Base-by-base conservation (phyloP, 2,888 invertebrate genomes). In the Acanthosepion esculentum region DNA sequence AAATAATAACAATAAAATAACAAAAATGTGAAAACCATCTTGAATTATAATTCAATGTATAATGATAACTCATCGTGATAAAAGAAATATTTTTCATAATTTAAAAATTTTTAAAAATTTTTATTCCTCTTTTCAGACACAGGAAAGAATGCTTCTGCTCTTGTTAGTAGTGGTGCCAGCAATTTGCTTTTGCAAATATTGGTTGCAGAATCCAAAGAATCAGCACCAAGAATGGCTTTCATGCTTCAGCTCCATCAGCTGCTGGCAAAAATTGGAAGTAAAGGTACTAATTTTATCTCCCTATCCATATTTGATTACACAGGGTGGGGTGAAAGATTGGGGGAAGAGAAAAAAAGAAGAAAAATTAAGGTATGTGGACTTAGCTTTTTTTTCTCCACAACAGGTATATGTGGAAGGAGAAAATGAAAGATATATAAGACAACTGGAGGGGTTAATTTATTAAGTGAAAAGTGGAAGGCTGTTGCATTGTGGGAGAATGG, bases 91-190 rank as follows among this genome's bases (percentile, higher is more conserved):
- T 91, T 48, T 91, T 41, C 41, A 41, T 41, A 41, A 41, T 41
- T 41, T 41, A 3, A 41, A 41, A 41, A 26, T 15, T 91, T 0
- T 48, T 48, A 8, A 48, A 29, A 7, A 26, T 48, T 50, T 92
- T 41, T 94, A 33, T 29, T 12, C 59, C 48, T 91, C 95, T 29
- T 95, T 96, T 20, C 96, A 97, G 97, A 97, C 94, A 95, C 96
- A 26, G 96, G 96, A 2, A 97, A 97, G 95, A 95, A 97, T 92
- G 96, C 96, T 15, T 95, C 96, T 78, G 95, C 96, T 41, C 95
- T 97, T 95, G 97, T 97, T 53, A 96, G 96, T 95, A 96, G 96
- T 95, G 97, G 97, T 41, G 96, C 97, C 55, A 96, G 97, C 0
- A 96, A 96, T 94, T 96, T 96, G 29, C 95, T 97, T 94, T 96